phyloP scores from a whole-genome alignment of 2,113 vertebrate genomes.

The Loxodonta africana region DNA sequence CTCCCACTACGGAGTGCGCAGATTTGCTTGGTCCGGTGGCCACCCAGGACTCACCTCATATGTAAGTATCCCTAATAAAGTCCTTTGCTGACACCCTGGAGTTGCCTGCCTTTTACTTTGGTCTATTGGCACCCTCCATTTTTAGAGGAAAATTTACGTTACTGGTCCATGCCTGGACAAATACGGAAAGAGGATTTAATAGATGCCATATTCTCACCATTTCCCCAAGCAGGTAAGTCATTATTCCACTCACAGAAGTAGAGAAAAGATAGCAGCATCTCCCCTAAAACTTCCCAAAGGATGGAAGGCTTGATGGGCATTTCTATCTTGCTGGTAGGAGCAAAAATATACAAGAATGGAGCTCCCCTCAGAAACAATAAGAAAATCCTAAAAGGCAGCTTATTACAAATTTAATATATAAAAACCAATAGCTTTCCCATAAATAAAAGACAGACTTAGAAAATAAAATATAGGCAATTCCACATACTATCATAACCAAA shows the following conservation, averaged over 20 bases:
- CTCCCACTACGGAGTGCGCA: too few relatives aligned
- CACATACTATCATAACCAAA: neutral
- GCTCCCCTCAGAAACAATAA: neutral
- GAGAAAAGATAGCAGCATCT: neutral
- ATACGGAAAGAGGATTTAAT: neutral
- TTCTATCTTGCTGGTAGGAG: neutral
- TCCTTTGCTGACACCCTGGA: too few relatives aligned
- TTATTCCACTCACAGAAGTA: neutral
- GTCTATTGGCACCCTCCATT: too few relatives aligned
- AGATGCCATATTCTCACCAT: neutral
- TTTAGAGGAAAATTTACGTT: too few relatives aligned
- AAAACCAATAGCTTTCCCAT: slow-evolving; percentile 7
- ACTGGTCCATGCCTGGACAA: too few relatives aligned
- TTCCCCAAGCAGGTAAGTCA: neutral
- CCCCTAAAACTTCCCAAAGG: neutral
- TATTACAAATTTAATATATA: slow-evolving; percentile 9
- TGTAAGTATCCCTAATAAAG: too few relatives aligned
- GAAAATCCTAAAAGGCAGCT: slow-evolving; percentile 27
- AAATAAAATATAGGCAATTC: neutral
- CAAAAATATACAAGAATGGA: slow-evolving; percentile 21
- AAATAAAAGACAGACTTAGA: neutral
- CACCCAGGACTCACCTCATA: too few relatives aligned
- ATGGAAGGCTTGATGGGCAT: neutral
- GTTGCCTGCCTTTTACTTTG: too few relatives aligned
- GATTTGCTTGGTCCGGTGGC: too few relatives aligned